Base-by-base conservation (phyloP, 2,888 invertebrate species). In the Melanostoma mellinum region DNA sequence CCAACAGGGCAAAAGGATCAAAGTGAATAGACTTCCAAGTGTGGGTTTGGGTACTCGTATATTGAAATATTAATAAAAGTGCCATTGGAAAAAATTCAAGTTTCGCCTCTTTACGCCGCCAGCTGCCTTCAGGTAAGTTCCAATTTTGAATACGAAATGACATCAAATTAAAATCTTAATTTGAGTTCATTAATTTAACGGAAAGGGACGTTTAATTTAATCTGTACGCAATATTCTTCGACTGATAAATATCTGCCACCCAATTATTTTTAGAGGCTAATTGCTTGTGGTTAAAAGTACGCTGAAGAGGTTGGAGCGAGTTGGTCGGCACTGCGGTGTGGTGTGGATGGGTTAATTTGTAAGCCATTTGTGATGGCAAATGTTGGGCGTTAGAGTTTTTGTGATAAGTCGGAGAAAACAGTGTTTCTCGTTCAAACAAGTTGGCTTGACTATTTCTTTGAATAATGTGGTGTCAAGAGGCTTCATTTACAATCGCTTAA, bases 91-190 rank as follows among this genome's bases (percentile, higher is more conserved):
- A 56, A 44, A 9, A 33, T n/a, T 38, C 10, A 8, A 42, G 46
- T 72, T 50, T 55, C 38, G 35, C 30, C 42, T 67, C 35, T 32
- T 48, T 50, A 10, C 40, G 6, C 10, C 40, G 6, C 10, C 6
- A 3, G 33, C 9, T 6, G 48, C 46, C 48, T 1, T 20, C 6
- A 33, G 60, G 60, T 72, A 40, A 79, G 61, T 63, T 61, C 9
- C 10, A 46, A 52, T 56, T 61, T 50, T 50, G 32, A 42, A 3
- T 42, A 53, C 53, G 48, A 74, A 69, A 74, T 78, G 60, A 69
- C 60, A 71, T 65, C 6, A 52, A 79, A 84, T 79, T 75, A 84
- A 78, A 79, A 67, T 67, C 46, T 40, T 55, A 75, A 84, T 79
- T 84, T 78, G 84, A 68, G 20, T 33, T 65, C 44, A 75, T 84